phyloP scores from a whole-genome alignment of 2,797 vertebrate species.

The Scolopax bukidnonensis region DNA sequence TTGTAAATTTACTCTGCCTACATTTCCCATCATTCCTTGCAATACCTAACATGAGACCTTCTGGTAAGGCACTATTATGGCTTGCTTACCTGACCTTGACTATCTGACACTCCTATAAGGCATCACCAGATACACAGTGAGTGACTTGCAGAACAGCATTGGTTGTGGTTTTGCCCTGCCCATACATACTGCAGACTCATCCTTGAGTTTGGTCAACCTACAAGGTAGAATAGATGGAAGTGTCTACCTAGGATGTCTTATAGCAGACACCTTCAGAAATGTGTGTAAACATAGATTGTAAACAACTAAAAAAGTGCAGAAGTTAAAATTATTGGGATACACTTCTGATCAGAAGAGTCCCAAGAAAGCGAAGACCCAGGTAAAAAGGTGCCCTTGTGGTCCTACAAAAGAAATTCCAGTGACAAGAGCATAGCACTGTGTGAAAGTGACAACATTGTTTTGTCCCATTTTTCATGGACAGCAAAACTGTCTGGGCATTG shows the following conservation, averaged over 20 bases:
- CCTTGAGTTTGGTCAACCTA: neutral
- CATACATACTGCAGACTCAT: too few relatives aligned
- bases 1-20: neutral
- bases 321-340: neutral
- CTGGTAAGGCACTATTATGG: neutral
- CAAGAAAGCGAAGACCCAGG: neutral
- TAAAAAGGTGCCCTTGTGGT: neutral
- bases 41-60: neutral
- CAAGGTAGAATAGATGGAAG: neutral
- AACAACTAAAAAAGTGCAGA: neutral
- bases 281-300: neutral
- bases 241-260: neutral
- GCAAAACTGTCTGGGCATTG: neutral
- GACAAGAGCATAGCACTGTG: fast-evolving
- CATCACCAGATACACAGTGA: neutral
- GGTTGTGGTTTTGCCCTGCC: neutral
- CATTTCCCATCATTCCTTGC: neutral
- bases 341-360: neutral
- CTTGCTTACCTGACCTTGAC: neutral
- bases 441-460: neutral
- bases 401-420: neutral
- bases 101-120: neutral
- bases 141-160: neutral
- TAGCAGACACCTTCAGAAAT: neutral
- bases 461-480: neutral